phyloP scores from a whole-genome alignment of 2,888 invertebrate genomes.

The Drosophila subquinaria region DNA sequence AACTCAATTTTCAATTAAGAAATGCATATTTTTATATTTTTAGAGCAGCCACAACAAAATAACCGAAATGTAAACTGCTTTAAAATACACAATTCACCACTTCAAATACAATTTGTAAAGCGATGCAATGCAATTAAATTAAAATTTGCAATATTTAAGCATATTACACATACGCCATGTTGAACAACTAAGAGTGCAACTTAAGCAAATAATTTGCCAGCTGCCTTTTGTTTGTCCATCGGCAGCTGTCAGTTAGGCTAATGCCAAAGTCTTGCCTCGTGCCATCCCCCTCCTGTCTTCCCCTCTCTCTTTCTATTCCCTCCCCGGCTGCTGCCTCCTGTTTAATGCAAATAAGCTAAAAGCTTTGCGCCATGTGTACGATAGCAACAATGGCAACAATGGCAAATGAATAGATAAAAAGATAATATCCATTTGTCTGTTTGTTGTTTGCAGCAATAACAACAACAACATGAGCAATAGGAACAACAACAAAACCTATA shows the following conservation, averaged over 20 bases:
- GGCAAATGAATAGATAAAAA: conserved; percentile 70
- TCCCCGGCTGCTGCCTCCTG: conserved; percentile 3
- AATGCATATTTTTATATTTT: conserved; percentile 68
- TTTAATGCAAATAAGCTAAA: conserved; percentile 64
- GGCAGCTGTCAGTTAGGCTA: conserved; percentile 34
- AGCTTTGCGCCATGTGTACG: conserved; percentile 68
- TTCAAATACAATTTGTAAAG: conserved; percentile 1
- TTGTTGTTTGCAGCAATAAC: conserved; percentile 46
- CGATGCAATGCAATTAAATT: conserved; percentile 58
- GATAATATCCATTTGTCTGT: conserved; percentile 79
- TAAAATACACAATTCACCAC: not conserved
- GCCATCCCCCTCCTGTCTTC: not conserved
- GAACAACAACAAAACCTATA: conserved; percentile 52
- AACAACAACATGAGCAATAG: conserved; percentile 12
- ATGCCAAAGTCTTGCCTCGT: not conserved
- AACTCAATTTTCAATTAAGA: conserved; percentile 71
- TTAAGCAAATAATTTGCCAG: conserved; percentile 52
- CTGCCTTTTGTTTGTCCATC: conserved; percentile 41
- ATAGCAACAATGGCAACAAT: conserved; percentile 45
- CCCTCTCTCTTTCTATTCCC: not conserved
- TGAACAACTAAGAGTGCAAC: conserved; percentile 33
- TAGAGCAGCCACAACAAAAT: conserved; percentile 29
- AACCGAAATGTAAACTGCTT: conserved; percentile 24
- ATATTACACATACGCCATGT: conserved; percentile 64
- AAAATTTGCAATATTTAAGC: conserved; percentile 54